Conservation (phyloP, 2,113 vertebrate genomes). For the Hydrochoerus hydrochaeris region DNA sequence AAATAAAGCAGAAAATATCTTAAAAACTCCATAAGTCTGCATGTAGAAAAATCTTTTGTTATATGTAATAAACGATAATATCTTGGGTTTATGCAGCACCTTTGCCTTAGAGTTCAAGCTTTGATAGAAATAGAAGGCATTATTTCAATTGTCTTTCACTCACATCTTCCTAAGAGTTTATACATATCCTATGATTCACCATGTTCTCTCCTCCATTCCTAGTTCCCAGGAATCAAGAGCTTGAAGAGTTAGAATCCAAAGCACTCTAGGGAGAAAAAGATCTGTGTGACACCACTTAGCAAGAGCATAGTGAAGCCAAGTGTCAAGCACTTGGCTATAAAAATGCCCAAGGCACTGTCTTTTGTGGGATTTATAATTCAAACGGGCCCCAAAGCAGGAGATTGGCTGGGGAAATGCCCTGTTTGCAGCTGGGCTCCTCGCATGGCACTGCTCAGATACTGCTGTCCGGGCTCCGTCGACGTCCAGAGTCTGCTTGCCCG, state of each 20-base stretch:
- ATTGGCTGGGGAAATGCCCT: slow-evolving; percentile 75
- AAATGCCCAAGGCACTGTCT: slow-evolving; percentile 65
- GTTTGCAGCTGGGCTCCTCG: slow-evolving; percentile 53
- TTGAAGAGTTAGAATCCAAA: slow-evolving; percentile 24
- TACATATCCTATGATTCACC: background rate
- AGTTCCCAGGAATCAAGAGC: background rate
- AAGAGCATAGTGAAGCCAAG: background rate
- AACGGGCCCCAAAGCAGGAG: slow-evolving; percentile 77
- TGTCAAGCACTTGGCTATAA: background rate
- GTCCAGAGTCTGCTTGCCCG: slow-evolving; percentile 61
- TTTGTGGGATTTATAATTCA: slow-evolving; percentile 64
- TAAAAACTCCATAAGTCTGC: background rate
- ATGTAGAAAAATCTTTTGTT: background rate
- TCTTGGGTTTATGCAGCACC: background rate
- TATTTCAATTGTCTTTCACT: background rate
- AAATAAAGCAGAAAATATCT: slow-evolving; percentile 29
- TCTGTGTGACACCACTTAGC: background rate
- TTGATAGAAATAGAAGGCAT: background rate
- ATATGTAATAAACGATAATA: background rate
- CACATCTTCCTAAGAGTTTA: slow-evolving; percentile 15
- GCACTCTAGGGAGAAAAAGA: background rate
- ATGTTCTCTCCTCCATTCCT: background rate
- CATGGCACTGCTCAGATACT: slow-evolving; percentile 61
- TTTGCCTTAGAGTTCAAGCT: slow-evolving; percentile 16
- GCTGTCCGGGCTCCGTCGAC: slow-evolving; percentile 73